A percentile compares a stretch with the other conserved stretches of the same genome.
These are phyloP conservation scores for Heliothis peltigera DNA, from an alignment of 2,888 invertebrate species.

Conservation along the genomic window DNA sequence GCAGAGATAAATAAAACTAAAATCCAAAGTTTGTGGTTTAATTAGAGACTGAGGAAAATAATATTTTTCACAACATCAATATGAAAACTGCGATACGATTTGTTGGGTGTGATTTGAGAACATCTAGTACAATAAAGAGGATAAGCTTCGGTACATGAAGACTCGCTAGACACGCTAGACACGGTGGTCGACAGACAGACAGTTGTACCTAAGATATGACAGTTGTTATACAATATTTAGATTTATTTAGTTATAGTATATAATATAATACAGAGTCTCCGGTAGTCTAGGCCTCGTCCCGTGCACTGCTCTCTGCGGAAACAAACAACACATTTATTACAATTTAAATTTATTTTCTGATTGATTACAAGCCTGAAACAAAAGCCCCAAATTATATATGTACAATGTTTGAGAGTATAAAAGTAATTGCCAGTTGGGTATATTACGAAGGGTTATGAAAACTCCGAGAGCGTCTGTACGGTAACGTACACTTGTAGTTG, in stretches of 20 bases:
- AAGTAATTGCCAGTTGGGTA: too few relatives aligned
- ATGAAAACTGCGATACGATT: conserved; percentile 13
- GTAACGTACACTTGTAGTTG: too few relatives aligned
- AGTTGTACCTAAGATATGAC: conserved; percentile 72
- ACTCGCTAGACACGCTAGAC: conserved; percentile 32
- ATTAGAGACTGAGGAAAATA: conserved; percentile 8
- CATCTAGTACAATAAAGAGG: conserved; percentile 10
- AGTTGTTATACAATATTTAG: conserved; percentile 66
- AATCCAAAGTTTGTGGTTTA: not conserved
- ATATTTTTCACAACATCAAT: conserved; percentile 19
- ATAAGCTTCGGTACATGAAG: conserved; percentile 19
- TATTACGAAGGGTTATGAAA: too few relatives aligned
- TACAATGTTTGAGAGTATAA: not conserved
- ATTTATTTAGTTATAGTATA: conserved; percentile 66
- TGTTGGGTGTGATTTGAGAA: conserved; percentile 23
- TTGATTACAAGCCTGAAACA: not conserved
- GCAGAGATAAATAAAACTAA: conserved; percentile 24
- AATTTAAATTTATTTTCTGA: not conserved
- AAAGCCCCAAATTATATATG: not conserved
- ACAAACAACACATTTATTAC: conserved; percentile 39
- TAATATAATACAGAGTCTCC: conserved; percentile 70
- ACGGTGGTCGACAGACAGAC: conserved; percentile 58
- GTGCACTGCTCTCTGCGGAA: conserved; percentile 76
- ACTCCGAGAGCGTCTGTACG: too few relatives aligned
- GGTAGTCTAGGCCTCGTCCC: conserved; percentile 84